Conservation (phyloP, 1,140 invertebrate species). For the Limonius californicus region DNA sequence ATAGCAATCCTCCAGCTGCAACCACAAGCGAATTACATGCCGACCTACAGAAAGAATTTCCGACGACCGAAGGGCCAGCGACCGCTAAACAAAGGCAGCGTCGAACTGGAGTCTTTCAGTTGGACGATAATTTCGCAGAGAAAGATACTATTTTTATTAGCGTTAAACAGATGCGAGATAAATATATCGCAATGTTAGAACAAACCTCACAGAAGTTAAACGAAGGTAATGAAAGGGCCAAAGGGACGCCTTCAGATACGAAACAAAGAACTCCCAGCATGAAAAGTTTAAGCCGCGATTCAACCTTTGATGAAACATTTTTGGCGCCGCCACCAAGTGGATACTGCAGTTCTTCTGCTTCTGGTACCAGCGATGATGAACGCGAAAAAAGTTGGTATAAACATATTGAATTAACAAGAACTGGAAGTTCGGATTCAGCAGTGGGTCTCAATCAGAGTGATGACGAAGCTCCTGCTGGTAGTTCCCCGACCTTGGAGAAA, state of each 20-base stretch:
- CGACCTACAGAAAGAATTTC: not conserved
- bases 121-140: conserved; percentile 17
- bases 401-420: conserved; percentile 39
- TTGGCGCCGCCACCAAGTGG: conserved; percentile 38
- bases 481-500: conserved; percentile 33
- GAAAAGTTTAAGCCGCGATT: not conserved
- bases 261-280: not conserved
- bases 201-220: conserved; percentile 23
- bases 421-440: conserved; percentile 54
- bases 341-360: conserved; percentile 42
- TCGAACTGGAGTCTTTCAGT: conserved; percentile 34
- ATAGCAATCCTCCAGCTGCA: not conserved
- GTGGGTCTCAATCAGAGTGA: conserved; percentile 49
- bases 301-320: conserved; percentile 11
- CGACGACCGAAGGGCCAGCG: not conserved
- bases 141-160: conserved; percentile 33
- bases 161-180: conserved; percentile 37
- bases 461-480: conserved; percentile 46
- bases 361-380: conserved; percentile 42
- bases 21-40: not conserved
- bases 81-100: conserved; percentile 29
- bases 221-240: not conserved
- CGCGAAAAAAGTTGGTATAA: conserved; percentile 29
- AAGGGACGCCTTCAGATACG: not conserved
- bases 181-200: conserved; percentile 38